phyloP scores from a whole-genome alignment of 1,140 invertebrate genomes.

The Cherax destructor region DNA sequence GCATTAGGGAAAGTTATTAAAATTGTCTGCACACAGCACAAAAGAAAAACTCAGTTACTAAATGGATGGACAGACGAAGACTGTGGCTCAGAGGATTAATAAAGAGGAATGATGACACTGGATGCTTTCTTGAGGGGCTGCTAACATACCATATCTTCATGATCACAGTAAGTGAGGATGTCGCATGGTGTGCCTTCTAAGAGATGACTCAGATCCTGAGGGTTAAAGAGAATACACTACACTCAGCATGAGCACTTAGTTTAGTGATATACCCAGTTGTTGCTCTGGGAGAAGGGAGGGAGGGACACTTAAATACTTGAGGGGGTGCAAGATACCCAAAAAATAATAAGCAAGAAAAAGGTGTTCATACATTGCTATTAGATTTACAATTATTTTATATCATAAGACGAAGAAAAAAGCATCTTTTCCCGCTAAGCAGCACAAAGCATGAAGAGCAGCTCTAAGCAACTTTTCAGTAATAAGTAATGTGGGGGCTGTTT shows the following conservation, averaged over 20 bases:
- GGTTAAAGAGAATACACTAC: constrained; percentile 12
- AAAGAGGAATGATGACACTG: background rate
- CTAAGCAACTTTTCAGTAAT: background rate
- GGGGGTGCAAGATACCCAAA: background rate
- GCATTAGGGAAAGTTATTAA: background rate
- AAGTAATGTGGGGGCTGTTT: background rate
- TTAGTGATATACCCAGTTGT: background rate
- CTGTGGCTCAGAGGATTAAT: background rate
- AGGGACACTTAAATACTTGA: background rate
- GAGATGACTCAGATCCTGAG: constrained; percentile 64
- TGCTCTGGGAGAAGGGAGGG: background rate
- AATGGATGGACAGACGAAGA: background rate
- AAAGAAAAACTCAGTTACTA: background rate
- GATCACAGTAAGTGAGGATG: constrained; percentile 69
- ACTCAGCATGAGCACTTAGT: background rate
- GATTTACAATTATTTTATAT: background rate
- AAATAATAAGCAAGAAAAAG: background rate
- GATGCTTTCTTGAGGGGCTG: background rate
- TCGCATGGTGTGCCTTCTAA: constrained; percentile 58
- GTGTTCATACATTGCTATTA: background rate
- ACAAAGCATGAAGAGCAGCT: background rate
- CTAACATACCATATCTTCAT: constrained; percentile 62
- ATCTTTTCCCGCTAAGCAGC: background rate
- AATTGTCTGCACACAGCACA: background rate
- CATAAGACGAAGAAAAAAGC: background rate